These are phyloP conservation scores for Poecilus cupreus DNA, from an alignment of 2,888 invertebrate genomes.

Conservation along the genomic window DNA sequence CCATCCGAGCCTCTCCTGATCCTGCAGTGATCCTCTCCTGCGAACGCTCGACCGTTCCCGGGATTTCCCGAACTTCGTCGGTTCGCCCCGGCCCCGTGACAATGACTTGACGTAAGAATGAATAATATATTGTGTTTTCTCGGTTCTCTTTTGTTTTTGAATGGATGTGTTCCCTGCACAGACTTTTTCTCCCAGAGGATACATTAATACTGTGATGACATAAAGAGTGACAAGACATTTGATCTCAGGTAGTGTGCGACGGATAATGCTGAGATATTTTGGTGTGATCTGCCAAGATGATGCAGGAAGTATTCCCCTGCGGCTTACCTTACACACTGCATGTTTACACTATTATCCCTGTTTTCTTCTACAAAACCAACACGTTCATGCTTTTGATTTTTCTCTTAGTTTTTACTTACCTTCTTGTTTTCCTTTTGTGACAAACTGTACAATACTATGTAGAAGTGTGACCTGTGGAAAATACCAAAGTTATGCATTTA, in stretches of 20 bases:
- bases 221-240: constrained; percentile 35
- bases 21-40: background rate
- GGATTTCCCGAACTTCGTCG: constrained; percentile 4
- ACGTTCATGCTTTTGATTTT: background rate
- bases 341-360: background rate
- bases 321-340: background rate
- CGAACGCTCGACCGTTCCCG: background rate
- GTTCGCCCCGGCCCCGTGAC: background rate
- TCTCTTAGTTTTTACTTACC: too few species aligned
- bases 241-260: constrained; percentile 21
- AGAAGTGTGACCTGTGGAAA: too few species aligned
- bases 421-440: too few species aligned
- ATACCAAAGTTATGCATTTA: too few species aligned
- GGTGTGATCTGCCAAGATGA: background rate
- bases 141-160: constrained; percentile 25
- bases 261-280: constrained; percentile 24
- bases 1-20: background rate
- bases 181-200: constrained; percentile 32
- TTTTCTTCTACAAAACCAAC: background rate
- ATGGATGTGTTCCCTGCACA: constrained; percentile 29
- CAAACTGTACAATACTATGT: too few species aligned
- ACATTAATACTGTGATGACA: constrained; percentile 35
- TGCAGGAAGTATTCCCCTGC: background rate
- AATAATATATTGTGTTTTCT: constrained; percentile 45
- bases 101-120: constrained; percentile 41